Evolutionary conservation across 2,888 invertebrate species (phyloP).

Genomic region (Cosmopolites sordidus): DNA sequence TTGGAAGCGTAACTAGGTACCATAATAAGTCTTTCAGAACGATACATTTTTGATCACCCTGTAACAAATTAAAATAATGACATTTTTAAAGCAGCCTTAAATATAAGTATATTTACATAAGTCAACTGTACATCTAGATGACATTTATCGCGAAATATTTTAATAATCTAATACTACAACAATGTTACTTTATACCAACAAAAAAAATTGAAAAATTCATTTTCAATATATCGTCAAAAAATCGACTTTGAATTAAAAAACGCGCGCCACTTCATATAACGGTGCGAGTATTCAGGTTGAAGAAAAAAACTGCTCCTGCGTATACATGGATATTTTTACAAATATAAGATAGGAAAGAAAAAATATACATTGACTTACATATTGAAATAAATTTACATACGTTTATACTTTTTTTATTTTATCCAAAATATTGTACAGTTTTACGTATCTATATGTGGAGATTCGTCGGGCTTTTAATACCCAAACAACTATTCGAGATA

Average conservation of each 20-base stretch:
- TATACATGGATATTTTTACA: constrained; percentile 44
- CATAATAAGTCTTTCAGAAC: no score
- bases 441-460: constrained; percentile 48
- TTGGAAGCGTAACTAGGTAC: no score
- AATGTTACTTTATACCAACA: constrained; percentile 6
- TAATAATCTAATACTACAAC: constrained; percentile 15
- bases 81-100: constrained; percentile 9
- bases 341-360: constrained; percentile 33
- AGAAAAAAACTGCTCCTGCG: constrained; percentile 26
- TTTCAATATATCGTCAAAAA: no score
- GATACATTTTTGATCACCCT: no score
- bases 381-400: constrained; percentile 36
- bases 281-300: no score
- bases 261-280: no score
- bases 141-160: constrained; percentile 10
- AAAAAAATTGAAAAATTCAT: background rate
- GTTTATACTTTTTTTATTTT: constrained; percentile 22
- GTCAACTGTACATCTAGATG: constrained; percentile 13
- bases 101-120: constrained; percentile 12
- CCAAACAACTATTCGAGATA: constrained; percentile 37
- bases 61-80: no score
- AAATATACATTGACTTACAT: constrained; percentile 35
- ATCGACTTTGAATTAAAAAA: no score
- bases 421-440: constrained; percentile 48
- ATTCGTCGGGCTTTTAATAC: constrained; percentile 30